Percentiles rank a stretch among this genome's conserved stretches.
Conservation (phyloP, 2,888 invertebrate species). For the Synergus laeviventris region DNA sequence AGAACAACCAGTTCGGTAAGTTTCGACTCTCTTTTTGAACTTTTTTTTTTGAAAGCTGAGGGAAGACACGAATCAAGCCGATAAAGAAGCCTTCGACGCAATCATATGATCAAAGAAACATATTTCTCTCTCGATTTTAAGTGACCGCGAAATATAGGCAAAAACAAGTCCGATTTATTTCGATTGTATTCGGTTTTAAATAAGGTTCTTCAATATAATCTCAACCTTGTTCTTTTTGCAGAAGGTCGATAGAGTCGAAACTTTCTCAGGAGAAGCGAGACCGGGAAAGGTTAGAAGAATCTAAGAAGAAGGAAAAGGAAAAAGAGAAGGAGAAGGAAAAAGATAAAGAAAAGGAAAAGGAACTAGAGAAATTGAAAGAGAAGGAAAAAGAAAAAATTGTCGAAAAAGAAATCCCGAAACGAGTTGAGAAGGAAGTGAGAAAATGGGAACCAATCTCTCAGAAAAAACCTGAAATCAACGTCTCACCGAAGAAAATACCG, state of each 20-base stretch:
- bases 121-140: too few species aligned
- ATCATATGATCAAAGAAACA: too few species aligned
- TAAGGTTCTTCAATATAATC: too few species aligned
- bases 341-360: slow-evolving; percentile 54
- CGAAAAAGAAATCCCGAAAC: slow-evolving; percentile 68
- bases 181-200: too few species aligned
- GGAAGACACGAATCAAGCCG: too few species aligned
- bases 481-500: slow-evolving; percentile 72
- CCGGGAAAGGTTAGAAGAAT: slow-evolving; percentile 55
- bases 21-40: slow-evolving; percentile 40
- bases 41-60: neutral
- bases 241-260: slow-evolving; percentile 67
- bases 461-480: slow-evolving; percentile 67
- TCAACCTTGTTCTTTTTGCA: slow-evolving; percentile 46
- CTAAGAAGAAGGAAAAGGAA: slow-evolving; percentile 42
- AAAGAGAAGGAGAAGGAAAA: slow-evolving; percentile 52
- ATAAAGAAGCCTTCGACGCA: too few species aligned
- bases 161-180: too few species aligned
- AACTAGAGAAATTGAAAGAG: slow-evolving; percentile 56
- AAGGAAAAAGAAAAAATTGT: slow-evolving; percentile 65
- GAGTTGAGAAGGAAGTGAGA: slow-evolving; percentile 66
- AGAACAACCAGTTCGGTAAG: slow-evolving; percentile 70
- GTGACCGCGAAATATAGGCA: too few species aligned
- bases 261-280: slow-evolving; percentile 65
- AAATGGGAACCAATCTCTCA: slow-evolving; percentile 59